Evolutionary conservation across 1,140 invertebrate genomes (phyloP), one percentile per base, ranked within the genome.

Genomic region (Trigoniulus corallinus): DNA sequence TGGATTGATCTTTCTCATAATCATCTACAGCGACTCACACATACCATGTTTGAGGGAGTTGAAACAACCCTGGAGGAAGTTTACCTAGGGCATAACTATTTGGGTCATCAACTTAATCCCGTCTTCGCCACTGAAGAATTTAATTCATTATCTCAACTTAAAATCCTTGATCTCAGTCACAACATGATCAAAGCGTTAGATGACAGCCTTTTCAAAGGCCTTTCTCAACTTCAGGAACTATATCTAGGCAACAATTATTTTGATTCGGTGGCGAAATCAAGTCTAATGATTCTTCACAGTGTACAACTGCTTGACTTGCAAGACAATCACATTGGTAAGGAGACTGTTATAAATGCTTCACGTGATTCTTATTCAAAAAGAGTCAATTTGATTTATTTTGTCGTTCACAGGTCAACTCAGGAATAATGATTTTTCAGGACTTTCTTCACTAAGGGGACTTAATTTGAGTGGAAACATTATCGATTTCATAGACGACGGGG

Each of bases 41-140:
- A 88, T 56, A 74, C 80, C 26, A 68, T 84, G 2, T 72, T 92
- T 26, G 71, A 74, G 29, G 78, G 77, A 0, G 56, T 87, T 1
- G 69, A 74, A 41, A 69, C 62, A 23, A 76, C 78, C 2, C 62
- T 92, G 1, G 76, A 77, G 18, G 79, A 83, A 56, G 61, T 93
- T 34, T 71, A 75, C 24, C 65, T 92, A 18, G 74, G 77, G 10
- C 74, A 87, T 58, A 93, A 93, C 64, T 67, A 87, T 20, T 68
- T 93, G 2, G 88, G 88, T 1, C 86, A 91, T 59, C 84, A 81
- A 57, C 67, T 91, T 1, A 91, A 89, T 66, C 87, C 87, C 0
- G 86, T 91, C 53, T 91, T 91, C 62, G 84, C 84, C 1, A 83
- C 79, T 12, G 79, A 77, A 21, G 86, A 89, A 62, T 58, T 64